Conservation (phyloP, 2,113 vertebrate genomes). For the Elanus axillaris region DNA sequence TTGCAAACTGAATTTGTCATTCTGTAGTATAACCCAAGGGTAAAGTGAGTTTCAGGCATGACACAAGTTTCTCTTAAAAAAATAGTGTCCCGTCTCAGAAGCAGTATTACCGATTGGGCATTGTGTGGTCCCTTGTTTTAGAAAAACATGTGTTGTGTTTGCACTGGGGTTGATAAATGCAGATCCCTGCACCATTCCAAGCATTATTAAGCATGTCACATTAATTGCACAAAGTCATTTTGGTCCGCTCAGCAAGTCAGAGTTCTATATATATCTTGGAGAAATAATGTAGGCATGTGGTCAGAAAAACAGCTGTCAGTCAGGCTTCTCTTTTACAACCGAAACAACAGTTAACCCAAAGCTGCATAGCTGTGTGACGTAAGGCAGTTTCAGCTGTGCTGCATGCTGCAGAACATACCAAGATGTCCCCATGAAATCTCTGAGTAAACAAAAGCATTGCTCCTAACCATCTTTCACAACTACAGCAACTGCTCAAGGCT, state of each 20-base stretch:
- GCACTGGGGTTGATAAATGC: background rate
- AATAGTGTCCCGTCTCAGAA: background rate
- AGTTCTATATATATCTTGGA: slow-evolving; percentile 16
- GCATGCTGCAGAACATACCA: background rate
- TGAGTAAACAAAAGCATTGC: slow-evolving; percentile 1
- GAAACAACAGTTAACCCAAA: slow-evolving; percentile 7
- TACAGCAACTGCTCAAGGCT: background rate
- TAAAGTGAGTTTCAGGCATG: background rate
- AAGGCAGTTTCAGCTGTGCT: background rate
- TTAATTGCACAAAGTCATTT: slow-evolving; percentile 39
- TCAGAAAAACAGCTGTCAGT: slow-evolving; percentile 51
- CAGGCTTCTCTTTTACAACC: background rate
- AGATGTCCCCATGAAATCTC: background rate
- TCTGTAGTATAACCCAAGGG: background rate
- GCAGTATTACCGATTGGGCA: background rate
- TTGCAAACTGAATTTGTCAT: background rate
- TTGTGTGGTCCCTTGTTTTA: background rate
- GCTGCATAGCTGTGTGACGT: background rate
- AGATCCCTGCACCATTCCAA: slow-evolving; percentile 13
- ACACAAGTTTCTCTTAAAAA: background rate
- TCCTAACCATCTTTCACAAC: background rate
- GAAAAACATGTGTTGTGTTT: background rate
- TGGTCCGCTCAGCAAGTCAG: slow-evolving; percentile 23
- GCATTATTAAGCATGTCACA: slow-evolving; percentile 29
- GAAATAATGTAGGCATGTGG: slow-evolving; percentile 2